Percentiles rank a stretch among this genome's conserved stretches.
Evolutionary conservation across 2,888 invertebrate species (phyloP).

Genomic region (Limenitis camilla): DNA sequence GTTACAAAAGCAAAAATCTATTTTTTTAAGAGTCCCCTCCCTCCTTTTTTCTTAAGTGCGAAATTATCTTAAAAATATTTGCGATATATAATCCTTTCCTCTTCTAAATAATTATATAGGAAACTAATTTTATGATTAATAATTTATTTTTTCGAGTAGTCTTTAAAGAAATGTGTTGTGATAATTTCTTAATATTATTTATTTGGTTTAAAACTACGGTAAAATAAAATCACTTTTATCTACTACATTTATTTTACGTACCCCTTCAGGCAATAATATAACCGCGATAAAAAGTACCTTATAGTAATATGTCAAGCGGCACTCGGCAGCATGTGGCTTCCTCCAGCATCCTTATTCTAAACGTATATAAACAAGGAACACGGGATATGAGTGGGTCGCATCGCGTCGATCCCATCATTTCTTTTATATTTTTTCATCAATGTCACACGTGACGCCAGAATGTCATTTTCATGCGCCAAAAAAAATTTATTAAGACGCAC

Average conservation of each 20-base stretch:
- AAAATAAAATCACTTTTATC: no score
- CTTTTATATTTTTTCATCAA: constrained; percentile 75
- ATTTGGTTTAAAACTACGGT: no score
- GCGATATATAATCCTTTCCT: no score
- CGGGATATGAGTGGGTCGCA: constrained; percentile 23
- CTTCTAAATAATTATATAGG: no score
- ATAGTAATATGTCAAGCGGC: constrained; percentile 14
- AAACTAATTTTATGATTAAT: no score
- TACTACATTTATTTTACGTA: not conserved
- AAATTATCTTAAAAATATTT: no score
- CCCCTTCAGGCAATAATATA: not conserved
- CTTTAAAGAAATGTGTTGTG: no score
- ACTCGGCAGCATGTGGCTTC: constrained; percentile 7
- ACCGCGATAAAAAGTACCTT: constrained; percentile 7
- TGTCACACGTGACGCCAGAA: constrained; percentile 73
- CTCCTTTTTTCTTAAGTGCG: no score
- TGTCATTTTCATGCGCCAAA: constrained; percentile 72
- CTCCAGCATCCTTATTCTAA: constrained; percentile 14
- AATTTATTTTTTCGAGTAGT: no score
- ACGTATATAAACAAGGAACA: constrained; percentile 23
- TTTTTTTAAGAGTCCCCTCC: no score
- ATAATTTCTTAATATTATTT: no score
- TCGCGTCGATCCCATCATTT: constrained; percentile 60
- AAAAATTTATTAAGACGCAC: constrained; percentile 71
- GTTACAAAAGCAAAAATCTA: no score